phyloP scores from a whole-genome alignment of 1,140 invertebrate genomes.

The Orchesella cincta region DNA sequence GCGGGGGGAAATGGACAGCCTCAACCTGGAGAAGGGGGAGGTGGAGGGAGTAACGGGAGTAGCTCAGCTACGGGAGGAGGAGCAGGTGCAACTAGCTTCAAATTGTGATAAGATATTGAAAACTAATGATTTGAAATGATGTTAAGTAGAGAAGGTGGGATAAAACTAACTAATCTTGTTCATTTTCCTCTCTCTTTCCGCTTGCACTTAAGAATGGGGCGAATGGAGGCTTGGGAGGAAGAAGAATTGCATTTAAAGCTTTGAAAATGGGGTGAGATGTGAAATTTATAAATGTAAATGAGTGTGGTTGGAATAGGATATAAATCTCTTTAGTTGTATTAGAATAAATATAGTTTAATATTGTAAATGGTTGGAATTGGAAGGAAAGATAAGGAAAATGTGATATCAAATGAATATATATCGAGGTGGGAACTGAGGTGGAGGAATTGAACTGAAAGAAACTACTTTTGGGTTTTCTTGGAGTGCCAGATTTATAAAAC shows the following conservation, averaged over 20 bases:
- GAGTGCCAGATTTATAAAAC: too few species aligned
- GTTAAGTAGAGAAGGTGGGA: not conserved
- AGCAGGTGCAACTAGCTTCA: not conserved
- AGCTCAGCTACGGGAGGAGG: not conserved
- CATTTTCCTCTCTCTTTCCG: not conserved
- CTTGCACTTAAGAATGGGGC: too few species aligned
- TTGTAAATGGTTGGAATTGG: too few species aligned
- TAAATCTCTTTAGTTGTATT: too few species aligned
- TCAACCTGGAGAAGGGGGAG: not conserved
- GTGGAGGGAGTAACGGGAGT: not conserved
- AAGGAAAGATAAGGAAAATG: too few species aligned
- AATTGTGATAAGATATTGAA: not conserved
- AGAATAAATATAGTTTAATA: too few species aligned
- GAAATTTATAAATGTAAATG: not conserved
- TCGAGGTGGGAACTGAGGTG: too few species aligned
- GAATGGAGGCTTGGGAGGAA: too few species aligned
- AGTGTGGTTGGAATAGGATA: too few species aligned
- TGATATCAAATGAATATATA: too few species aligned
- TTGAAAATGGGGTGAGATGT: not conserved
- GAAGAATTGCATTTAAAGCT: not conserved
- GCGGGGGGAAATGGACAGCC: conserved; percentile 12
- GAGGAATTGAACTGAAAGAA: too few species aligned
- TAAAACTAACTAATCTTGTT: not conserved
- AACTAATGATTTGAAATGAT: not conserved
- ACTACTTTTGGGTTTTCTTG: too few species aligned